A percentile compares a stretch with the other conserved stretches of the same genome.
Evolutionary conservation across 1,140 invertebrate species (phyloP).

Genomic region (Trichonephila clavata): DNA sequence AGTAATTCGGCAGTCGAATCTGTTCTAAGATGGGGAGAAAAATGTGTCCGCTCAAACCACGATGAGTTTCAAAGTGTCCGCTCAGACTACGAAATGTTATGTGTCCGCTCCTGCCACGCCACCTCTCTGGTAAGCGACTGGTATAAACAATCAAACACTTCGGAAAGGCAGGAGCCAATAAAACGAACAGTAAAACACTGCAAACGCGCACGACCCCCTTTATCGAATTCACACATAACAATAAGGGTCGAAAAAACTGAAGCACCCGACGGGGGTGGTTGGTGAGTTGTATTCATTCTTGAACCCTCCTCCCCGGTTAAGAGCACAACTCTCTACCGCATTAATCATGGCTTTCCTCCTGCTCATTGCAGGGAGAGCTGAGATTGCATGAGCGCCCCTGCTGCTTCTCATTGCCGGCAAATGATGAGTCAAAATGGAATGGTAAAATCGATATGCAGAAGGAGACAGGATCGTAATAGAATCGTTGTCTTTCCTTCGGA

Average conservation of each 20-base stretch:
- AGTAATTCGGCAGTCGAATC: too few species aligned
- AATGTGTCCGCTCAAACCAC: too few species aligned
- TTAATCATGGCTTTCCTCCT: conserved; percentile 9
- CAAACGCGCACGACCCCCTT: too few species aligned
- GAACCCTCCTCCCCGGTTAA: not conserved
- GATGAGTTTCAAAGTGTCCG: too few species aligned
- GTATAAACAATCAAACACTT: too few species aligned
- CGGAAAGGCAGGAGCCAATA: too few species aligned
- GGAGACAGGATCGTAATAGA: conserved; percentile 47
- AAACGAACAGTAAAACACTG: too few species aligned
- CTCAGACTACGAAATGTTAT: too few species aligned
- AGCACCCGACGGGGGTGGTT: not conserved
- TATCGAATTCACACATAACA: not conserved
- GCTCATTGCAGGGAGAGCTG: not conserved
- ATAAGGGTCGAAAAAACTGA: not conserved
- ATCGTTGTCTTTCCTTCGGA: not conserved
- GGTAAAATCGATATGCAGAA: conserved; percentile 64
- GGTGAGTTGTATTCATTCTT: not conserved
- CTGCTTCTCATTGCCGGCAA: not conserved
- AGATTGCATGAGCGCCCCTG: not conserved
- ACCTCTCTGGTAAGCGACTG: too few species aligned
- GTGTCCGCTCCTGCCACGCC: too few species aligned
- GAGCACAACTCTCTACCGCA: not conserved
- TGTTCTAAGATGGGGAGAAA: too few species aligned
- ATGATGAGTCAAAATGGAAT: conserved; percentile 68